Conservation (phyloP, 2,888 invertebrate genomes). For the Embidobia sp. region DNA sequence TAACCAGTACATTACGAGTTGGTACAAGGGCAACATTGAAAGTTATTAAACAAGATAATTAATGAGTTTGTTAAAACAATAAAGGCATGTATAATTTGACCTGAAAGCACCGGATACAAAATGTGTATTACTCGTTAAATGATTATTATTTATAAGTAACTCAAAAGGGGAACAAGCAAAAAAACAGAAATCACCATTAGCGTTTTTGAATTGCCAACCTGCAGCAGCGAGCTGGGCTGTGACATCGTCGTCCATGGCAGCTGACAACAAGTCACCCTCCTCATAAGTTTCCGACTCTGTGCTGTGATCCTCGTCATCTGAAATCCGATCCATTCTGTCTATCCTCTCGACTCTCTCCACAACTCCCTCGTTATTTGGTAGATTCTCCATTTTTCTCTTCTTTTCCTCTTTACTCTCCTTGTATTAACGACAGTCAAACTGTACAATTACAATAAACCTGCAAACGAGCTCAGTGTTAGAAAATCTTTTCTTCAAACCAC, state of each 20-base stretch:
- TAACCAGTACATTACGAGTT: too few species aligned
- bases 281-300: constrained; percentile 91
- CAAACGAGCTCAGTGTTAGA: too few species aligned
- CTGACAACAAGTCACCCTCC: constrained; percentile 91
- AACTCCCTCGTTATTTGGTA: constrained; percentile 40
- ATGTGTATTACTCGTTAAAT: constrained; percentile 65
- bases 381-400: constrained; percentile 41
- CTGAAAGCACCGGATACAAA: constrained; percentile 32
- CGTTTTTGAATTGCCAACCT: constrained; percentile 85
- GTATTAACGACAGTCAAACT: too few species aligned
- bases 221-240: constrained; percentile 98
- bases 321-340: constrained; percentile 74
- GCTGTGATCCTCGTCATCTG: constrained; percentile 91
- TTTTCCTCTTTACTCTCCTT: too few species aligned
- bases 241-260: constrained; percentile 95
- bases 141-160: constrained; percentile 67
- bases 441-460: too few species aligned
- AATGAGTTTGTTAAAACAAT: too few species aligned
- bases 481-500: too few species aligned
- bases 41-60: too few species aligned
- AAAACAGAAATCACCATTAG: constrained; percentile 82
- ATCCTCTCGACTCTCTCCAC: constrained; percentile 46
- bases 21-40: too few species aligned
- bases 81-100: constrained; percentile 23
- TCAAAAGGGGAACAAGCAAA: constrained; percentile 78